Percentiles rank a stretch among this genome's conserved stretches.
Evolutionary conservation across 2,888 invertebrate species (phyloP).

Genomic region (Caenorhabditis sp.): DNA sequence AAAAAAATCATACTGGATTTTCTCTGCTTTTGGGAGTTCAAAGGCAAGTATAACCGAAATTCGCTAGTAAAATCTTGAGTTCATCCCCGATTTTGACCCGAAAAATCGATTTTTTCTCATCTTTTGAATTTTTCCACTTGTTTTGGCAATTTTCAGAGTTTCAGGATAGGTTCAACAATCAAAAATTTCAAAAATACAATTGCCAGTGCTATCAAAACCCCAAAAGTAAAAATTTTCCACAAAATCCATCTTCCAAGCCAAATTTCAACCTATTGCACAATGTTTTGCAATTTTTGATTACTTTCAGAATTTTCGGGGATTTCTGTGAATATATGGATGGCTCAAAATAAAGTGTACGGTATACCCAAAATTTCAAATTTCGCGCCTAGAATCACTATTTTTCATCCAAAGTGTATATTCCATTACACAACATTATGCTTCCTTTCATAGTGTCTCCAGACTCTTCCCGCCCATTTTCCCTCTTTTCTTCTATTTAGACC

Average conservation of each 20-base stretch:
- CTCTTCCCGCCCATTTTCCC: not conserved
- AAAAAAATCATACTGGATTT: no score
- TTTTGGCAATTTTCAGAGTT: not conserved
- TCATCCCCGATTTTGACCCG: no score
- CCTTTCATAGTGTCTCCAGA: not conserved
- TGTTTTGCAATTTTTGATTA: conserved; percentile 4
- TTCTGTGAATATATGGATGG: no score
- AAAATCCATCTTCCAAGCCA: not conserved
- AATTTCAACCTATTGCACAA: conserved; percentile 22
- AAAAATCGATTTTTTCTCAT: no score
- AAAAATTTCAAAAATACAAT: not conserved
- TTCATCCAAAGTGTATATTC: not conserved
- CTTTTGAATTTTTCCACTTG: no score
- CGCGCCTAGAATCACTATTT: not conserved
- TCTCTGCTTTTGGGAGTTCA: no score
- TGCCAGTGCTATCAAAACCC: not conserved
- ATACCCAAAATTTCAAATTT: conserved; percentile 8
- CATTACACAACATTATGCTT: no score
- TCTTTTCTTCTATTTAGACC: not conserved
- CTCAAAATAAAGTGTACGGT: no score
- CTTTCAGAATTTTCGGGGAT: not conserved
- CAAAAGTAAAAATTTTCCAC: not conserved
- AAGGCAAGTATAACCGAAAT: no score
- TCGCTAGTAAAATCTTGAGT: no score
- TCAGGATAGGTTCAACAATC: not conserved